Base-by-base conservation (phyloP, 2,113 vertebrate species). In the cat (Felis catus) region DNA sequence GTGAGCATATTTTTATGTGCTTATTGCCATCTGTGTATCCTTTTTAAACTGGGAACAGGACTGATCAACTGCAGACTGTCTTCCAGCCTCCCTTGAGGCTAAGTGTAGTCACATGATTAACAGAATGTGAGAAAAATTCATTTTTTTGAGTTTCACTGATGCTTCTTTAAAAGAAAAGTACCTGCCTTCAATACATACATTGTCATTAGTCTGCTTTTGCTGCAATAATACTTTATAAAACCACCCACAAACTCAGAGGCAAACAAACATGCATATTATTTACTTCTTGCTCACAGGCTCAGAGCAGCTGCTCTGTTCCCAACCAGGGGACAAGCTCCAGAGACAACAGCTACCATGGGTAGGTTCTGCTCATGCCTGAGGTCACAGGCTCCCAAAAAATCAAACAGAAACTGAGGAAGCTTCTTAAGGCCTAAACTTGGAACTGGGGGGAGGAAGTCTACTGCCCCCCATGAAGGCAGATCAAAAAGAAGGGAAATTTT, bases 71-170 rank as follows among this genome's bases (percentile, higher is more conserved):
- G 29, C 4, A 76, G 36, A 48, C 19, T 88, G n/a, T 78, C 84
- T 94, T 79, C 48, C 55, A 71, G 63, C 68, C 25, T 97, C 94
- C 71, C 74, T 96, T 96, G 68, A 78, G 97, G 97, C 89, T 97
- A 85, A 39, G 36, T 76, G 3, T 87, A 13, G 63, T 55, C 48
- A 68, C 19, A 53, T 15, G 48, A 86, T 92, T 33, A 76, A 53
- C 51, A 73, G 68, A 88, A 82, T 68, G 12, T 41, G 6, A 78
- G 78, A 81, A 11, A 81, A 89, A 86, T 33, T 39, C 14, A 73
- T 58, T 70, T 80, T 96, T 96, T 93, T 31, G 61, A 39, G 58
- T 4, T 92, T 80, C 3, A 45, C 5, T 87, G 63, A 45, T 39
- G 16, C 71, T 82, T 91, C 4, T 45, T 97, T 89, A 41, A 94